Conservation (phyloP, 2,888 invertebrate species). For the Ctena decussata region DNA sequence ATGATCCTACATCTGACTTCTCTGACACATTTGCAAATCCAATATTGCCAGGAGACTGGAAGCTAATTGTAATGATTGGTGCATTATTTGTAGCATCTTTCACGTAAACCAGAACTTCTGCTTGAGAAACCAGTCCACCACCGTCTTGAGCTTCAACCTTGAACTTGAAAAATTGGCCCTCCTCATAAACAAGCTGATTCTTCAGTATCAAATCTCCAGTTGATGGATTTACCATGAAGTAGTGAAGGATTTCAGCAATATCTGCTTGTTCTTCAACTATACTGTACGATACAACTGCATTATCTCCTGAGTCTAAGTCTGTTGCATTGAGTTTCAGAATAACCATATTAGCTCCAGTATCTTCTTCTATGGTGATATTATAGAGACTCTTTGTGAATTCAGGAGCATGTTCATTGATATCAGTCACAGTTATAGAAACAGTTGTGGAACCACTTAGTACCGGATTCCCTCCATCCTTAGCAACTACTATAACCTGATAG, state of each 20-base stretch:
- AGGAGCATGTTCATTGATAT: conserved; percentile 66
- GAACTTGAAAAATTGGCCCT: conserved; percentile 56
- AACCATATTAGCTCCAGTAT: conserved; percentile 26
- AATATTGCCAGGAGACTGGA: conserved; percentile 54
- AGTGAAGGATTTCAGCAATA: conserved; percentile 31
- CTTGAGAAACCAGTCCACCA: conserved; percentile 62
- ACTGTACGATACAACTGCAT: conserved; percentile 87
- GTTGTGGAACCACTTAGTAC: conserved; percentile 38
- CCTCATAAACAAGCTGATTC: conserved; percentile 37
- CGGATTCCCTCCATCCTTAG: conserved; percentile 64
- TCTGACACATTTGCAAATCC: conserved; percentile 73
- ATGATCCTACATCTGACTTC: conserved; percentile 70
- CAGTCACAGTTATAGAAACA: conserved; percentile 56
- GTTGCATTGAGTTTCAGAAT: conserved; percentile 90
- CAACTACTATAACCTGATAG: conserved; percentile 56
- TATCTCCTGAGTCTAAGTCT: conserved; percentile 94
- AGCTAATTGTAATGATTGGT: conserved; percentile 61
- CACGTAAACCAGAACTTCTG: conserved; percentile 65
- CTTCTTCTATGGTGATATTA: conserved; percentile 58
- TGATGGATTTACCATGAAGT: conserved; percentile 39
- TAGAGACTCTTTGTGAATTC: conserved; percentile 42
- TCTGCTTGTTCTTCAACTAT: conserved; percentile 46
- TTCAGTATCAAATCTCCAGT: conserved; percentile 51
- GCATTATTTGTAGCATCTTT: conserved; percentile 69
- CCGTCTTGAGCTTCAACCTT: conserved; percentile 69